phyloP scores from a whole-genome alignment of 2,113 vertebrate genomes.

The Uria aalge region DNA sequence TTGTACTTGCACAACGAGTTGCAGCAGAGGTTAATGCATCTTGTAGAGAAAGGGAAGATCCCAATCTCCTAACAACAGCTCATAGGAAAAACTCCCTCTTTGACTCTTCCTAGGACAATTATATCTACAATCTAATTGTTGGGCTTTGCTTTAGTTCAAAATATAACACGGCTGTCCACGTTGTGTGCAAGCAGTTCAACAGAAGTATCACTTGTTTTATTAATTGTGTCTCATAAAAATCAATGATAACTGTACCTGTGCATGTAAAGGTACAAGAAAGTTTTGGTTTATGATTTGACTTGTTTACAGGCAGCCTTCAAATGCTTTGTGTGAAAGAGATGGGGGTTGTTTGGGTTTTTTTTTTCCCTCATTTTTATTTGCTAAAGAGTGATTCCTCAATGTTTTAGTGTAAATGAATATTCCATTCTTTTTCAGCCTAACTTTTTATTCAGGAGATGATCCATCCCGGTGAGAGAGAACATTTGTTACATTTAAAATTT shows the following conservation, averaged over 20 bases:
- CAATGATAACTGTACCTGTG: not conserved
- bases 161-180: not conserved
- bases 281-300: not conserved
- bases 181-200: not conserved
- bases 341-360: not conserved
- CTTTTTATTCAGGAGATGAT: not conserved
- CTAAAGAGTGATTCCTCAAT: not conserved
- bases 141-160: conserved; percentile 7
- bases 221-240: not conserved
- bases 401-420: not conserved
- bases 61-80: conserved; percentile 66
- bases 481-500: not conserved
- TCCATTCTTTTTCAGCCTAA: not conserved
- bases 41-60: conserved; percentile 65
- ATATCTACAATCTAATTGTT: conserved; percentile 13
- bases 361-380: not conserved
- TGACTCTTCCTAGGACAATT: conserved; percentile 12
- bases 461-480: not conserved
- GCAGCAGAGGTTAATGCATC: conserved; percentile 73
- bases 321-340: not conserved
- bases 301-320: not conserved
- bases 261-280: not conserved
- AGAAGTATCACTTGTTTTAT: not conserved
- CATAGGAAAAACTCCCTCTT: not conserved
- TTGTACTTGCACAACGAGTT: conserved; percentile 62